Base-by-base conservation (phyloP, 2,113 vertebrate genomes). In the Corythoichthys haematopterus region DNA sequence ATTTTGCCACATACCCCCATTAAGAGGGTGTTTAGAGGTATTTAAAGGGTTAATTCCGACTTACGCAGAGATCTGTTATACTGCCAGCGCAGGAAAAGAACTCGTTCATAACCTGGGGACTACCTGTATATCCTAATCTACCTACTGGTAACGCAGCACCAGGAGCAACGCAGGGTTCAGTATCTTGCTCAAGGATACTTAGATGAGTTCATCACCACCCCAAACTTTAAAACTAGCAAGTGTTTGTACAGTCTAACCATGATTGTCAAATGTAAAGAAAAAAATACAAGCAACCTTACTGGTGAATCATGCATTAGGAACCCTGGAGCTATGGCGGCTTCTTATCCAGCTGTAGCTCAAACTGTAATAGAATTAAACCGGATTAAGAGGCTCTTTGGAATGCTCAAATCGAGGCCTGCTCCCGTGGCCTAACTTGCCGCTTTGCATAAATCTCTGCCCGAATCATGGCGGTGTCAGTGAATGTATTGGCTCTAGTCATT, bases 371-470 rank as follows among this genome's bases (percentile, higher is more conserved):
- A 86, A 86, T 88, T 84, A 83, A 81, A 82, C 71, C 56, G 78
- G 83, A 89, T 88, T 85, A 86, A 84, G 82, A 76, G 72, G 47
- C 77, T 85, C 78, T 86, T 85, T 82, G 78, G 77, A 80, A 77
- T 79, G 80, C 82, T 82, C 60, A 53, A 79, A 58, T 83, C 76
- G 68, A 80, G 74, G 59, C 77, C 66, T 75, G 62, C 74, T 71
- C 65, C 69, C 58, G 20, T 56, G 65, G 74, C 64, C 56, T 72
- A 47, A 14, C 77, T 79, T 4, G 43, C 43, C 13, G 61, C 59
- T 80, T 59, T 78, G 83, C 56, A 71, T 80, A 84, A 80, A 85
- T 80, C 71, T 83, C 72, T 78, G 51, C 71, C 64, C 63, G 43
- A 75, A 70, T 75, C 81, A 84, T 83, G 78, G 65, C 78, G 73